Conservation (phyloP, 2,113 vertebrate species). For the Casuarius casuarius region DNA sequence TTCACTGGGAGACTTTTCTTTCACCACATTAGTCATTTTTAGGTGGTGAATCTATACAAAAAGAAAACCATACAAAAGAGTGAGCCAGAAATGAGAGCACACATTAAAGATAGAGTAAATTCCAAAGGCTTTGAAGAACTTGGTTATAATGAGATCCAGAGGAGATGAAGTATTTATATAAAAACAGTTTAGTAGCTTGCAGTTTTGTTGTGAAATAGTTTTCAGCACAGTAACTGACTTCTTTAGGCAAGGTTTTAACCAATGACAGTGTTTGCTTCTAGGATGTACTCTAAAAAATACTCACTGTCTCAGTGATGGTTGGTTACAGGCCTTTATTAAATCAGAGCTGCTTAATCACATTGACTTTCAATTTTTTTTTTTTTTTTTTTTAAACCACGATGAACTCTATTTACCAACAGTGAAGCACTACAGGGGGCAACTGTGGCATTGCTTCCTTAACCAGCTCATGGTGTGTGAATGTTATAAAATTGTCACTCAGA, state of each 20-base stretch:
- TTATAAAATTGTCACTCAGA: conserved; percentile 83
- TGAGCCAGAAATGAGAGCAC: conserved; percentile 76
- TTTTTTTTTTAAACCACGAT: conserved; percentile 73
- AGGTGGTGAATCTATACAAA: conserved; percentile 69
- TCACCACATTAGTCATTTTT: conserved; percentile 60
- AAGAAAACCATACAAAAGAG: conserved; percentile 64
- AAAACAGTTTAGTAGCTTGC: conserved; percentile 84
- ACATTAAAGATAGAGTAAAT: conserved; percentile 75
- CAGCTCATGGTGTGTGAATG: conserved; percentile 83
- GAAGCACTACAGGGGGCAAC: conserved; percentile 89
- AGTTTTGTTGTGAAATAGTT: conserved; percentile 84
- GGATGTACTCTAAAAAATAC: conserved; percentile 81
- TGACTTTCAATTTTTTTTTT: conserved; percentile 60
- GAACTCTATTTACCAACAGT: conserved; percentile 81
- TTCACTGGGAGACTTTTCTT: conserved; percentile 72
- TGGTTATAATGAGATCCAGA: conserved; percentile 81
- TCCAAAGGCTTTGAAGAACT: conserved; percentile 83
- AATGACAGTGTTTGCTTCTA: conserved; percentile 86
- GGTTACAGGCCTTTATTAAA: conserved; percentile 77
- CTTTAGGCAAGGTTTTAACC: conserved; percentile 86
- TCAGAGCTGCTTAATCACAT: conserved; percentile 86
- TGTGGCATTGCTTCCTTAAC: conserved; percentile 77
- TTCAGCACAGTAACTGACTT: conserved; percentile 83
- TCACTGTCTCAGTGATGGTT: conserved; percentile 75
- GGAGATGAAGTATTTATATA: conserved; percentile 88